Evolutionary conservation across 2,888 invertebrate genomes (phyloP).

Genomic region (Urechis unicinctus): DNA sequence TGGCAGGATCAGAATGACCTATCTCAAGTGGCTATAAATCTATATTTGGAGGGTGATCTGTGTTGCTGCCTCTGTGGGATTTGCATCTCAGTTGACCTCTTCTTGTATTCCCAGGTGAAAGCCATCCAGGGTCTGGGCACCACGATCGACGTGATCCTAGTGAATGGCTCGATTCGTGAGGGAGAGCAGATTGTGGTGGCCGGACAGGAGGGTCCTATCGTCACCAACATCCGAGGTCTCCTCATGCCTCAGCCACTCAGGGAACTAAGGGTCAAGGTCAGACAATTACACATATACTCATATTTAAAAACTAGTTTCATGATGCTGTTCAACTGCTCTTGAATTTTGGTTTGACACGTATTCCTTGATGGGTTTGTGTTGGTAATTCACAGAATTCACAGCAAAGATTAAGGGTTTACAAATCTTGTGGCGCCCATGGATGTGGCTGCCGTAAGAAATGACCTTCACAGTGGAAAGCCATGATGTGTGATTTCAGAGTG

Average conservation of each 20-base stretch:
- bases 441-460: no score
- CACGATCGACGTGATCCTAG: conserved; percentile 96
- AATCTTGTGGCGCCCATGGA: no score
- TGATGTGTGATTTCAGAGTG: conserved; percentile 52
- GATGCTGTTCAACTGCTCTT: no score
- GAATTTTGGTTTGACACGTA: background rate
- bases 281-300: conserved; percentile 3
- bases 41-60: no score
- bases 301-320: no score
- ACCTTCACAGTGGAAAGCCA: no score
- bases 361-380: no score
- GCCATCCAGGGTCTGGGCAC: conserved; percentile 87
- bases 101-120: conserved; percentile 62
- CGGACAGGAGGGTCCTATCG: conserved; percentile 96
- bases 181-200: conserved; percentile 92
- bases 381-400: no score
- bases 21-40: no score
- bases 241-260: conserved; percentile 97
- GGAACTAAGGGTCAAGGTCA: conserved; percentile 84
- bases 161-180: conserved; percentile 89
- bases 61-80: no score
- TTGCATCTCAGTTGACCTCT: background rate
- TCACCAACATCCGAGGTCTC: conserved; percentile 91
- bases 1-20: no score
- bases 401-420: no score